Evolutionary conservation across 2,797 vertebrate genomes (phyloP).

Genomic region (Acanthis flammea): DNA sequence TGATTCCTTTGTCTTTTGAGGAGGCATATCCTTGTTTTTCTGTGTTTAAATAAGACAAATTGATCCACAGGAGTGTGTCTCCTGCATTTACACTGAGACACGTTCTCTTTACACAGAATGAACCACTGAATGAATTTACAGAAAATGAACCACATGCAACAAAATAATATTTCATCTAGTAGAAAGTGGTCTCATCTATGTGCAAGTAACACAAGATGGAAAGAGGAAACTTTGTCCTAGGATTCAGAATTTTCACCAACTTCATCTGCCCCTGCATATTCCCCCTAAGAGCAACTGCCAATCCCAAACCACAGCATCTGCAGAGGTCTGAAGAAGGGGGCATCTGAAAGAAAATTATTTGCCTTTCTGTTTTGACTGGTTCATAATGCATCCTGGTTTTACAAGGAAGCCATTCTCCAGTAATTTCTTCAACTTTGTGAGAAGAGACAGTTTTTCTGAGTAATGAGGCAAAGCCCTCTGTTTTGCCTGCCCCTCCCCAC

Average conservation of each 20-base stretch:
- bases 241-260: not conserved
- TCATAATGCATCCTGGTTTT: not conserved
- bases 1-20: not conserved
- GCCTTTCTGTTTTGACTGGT: not conserved
- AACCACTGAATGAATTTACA: not conserved
- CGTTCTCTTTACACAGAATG: not conserved
- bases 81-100: not conserved
- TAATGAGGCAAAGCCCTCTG: not conserved
- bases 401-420: not conserved
- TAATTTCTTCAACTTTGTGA: not conserved
- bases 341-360: not conserved
- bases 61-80: not conserved
- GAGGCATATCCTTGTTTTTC: not conserved
- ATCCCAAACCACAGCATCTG: not conserved
- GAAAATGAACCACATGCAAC: too few species aligned
- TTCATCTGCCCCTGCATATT: rapidly evolving
- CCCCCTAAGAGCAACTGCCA: not conserved
- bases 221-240: not conserved
- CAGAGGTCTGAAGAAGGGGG: not conserved
- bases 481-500: not conserved
- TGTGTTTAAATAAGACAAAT: not conserved
- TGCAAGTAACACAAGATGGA: not conserved
- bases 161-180: not conserved
- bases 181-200: not conserved
- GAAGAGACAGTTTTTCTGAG: not conserved